Evolutionary conservation across 2,888 invertebrate genomes (phyloP).

Genomic region (Mimachlamys varia): DNA sequence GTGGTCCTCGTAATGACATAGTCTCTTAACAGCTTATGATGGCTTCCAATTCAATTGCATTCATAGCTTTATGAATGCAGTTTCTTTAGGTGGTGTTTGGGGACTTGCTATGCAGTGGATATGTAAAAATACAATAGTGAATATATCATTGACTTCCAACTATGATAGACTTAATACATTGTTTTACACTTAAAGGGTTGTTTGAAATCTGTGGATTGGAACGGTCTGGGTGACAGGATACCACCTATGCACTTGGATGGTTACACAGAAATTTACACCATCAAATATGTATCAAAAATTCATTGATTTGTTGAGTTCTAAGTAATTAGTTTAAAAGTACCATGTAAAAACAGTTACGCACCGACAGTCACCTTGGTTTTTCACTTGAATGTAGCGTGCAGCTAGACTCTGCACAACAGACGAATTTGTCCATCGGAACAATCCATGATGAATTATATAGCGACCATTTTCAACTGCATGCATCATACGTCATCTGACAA

Average conservation of each 20-base stretch:
- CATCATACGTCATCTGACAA: conserved; percentile 4
- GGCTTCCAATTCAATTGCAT: too few relatives aligned
- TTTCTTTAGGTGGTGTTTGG: not conserved
- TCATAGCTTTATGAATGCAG: too few relatives aligned
- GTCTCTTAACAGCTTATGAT: too few relatives aligned
- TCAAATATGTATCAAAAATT: conserved; percentile 36
- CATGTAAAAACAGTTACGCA: conserved; percentile 5
- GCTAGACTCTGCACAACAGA: conserved; percentile 2
- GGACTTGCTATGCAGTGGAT: too few relatives aligned
- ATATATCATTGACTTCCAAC: not conserved
- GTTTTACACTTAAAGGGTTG: not conserved
- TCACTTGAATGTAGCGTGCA: conserved; percentile 12
- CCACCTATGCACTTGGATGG: not conserved
- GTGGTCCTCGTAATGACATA: too few relatives aligned
- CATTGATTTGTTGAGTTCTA: conserved; percentile 13
- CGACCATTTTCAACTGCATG: conserved; percentile 14
- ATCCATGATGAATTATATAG: not conserved
- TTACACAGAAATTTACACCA: conserved; percentile 13
- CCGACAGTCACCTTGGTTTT: conserved; percentile 9
- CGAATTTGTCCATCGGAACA: not conserved
- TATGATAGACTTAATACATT: not conserved
- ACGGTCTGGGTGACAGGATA: not conserved
- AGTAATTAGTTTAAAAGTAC: conserved; percentile 28
- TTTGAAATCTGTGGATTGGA: not conserved
- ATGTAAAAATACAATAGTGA: not conserved